Percentiles rank a stretch among this genome's conserved stretches.
Conservation (phyloP, 2,888 invertebrate species). For the Branchipolynoe longqiensis region DNA sequence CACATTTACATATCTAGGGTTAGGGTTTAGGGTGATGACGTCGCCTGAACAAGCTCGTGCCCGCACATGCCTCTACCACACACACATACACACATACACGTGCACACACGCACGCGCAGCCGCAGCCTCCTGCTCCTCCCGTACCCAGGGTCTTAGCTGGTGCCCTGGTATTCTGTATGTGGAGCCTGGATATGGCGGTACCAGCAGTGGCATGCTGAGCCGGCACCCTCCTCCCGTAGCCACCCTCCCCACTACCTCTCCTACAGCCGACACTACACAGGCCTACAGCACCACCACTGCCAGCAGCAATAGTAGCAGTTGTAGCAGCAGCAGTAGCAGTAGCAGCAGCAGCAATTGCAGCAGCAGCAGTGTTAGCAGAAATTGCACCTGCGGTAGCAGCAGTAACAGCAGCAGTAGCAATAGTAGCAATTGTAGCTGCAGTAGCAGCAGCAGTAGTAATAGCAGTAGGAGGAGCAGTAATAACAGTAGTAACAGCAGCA, state of each 20-base stretch:
- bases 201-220: background rate
- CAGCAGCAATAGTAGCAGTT: background rate
- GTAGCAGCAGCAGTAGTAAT: no score
- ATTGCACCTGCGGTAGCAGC: no score
- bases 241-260: background rate
- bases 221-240: background rate
- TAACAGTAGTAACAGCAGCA: no score
- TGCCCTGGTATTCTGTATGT: slow-evolving; percentile 22
- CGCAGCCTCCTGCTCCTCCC: background rate
- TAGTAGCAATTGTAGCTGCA: no score
- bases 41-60: no score
- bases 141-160: slow-evolving; percentile 24
- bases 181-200: slow-evolving; percentile 1
- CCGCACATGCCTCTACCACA: no score
- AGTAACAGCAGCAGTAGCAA: no score
- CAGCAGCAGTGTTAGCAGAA: background rate
- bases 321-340: slow-evolving; percentile 1
- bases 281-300: slow-evolving; percentile 6
- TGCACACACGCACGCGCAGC: slow-evolving; percentile 37
- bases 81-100: no score
- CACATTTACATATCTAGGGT: slow-evolving; percentile 46
- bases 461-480: no score
- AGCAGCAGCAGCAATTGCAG: slow-evolving; percentile 6
- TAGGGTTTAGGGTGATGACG: slow-evolving; percentile 16
- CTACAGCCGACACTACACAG: background rate